Evolutionary conservation across 2,888 invertebrate genomes (phyloP).

Genomic region (Automeris io): DNA sequence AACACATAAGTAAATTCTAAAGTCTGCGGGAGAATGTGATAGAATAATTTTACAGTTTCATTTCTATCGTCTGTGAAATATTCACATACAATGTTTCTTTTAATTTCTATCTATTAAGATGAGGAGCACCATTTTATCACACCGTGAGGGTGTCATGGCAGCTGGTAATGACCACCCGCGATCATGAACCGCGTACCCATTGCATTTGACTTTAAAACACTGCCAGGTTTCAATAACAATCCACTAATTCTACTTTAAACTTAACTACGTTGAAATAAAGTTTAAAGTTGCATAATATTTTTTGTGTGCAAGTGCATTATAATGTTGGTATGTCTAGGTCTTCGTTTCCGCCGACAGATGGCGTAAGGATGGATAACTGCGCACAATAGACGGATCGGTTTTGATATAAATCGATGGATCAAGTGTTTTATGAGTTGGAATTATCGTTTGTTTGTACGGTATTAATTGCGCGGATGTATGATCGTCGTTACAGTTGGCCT

Average conservation of each 20-base stretch:
- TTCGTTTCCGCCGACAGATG: conserved; percentile 54
- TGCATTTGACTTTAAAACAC: conserved; percentile 44
- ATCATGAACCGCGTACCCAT: conserved; percentile 35
- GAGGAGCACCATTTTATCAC: conserved; percentile 39
- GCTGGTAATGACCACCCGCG: conserved; percentile 66
- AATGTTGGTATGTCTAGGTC: conserved; percentile 17
- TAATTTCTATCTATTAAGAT: not conserved
- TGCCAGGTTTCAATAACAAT: conserved; percentile 6
- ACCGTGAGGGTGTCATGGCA: conserved; percentile 37
- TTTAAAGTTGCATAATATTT: conserved; percentile 17
- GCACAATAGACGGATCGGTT: conserved; percentile 42
- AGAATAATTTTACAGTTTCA: too few species aligned
- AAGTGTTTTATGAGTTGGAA: conserved; percentile 42
- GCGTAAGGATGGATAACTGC: conserved; percentile 51
- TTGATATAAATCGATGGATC: conserved; percentile 36
- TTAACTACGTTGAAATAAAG: conserved; percentile 12
- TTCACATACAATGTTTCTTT: too few species aligned
- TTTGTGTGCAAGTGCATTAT: not conserved
- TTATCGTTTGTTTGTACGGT: conserved; percentile 36
- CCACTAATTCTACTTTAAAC: not conserved
- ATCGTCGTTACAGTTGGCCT: not conserved
- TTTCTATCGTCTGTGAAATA: too few species aligned
- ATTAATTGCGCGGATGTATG: not conserved
- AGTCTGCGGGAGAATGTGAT: too few species aligned
- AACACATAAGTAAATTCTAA: too few species aligned